Evolutionary conservation across 2,888 invertebrate species (phyloP).

Genomic region (Aelia acuminata): DNA sequence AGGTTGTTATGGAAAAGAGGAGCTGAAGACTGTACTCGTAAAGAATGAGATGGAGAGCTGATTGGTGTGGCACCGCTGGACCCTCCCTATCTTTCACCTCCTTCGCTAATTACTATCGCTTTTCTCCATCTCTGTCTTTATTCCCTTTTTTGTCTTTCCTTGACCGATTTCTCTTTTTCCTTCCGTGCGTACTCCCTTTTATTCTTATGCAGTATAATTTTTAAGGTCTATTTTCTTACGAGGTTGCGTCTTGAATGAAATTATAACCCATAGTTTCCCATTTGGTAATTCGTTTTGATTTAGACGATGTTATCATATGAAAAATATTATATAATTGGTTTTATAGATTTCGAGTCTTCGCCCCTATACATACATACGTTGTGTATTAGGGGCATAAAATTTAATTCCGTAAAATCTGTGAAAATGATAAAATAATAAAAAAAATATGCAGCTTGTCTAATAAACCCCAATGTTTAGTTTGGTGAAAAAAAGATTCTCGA

Average conservation of each 20-base stretch:
- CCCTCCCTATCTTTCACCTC: conserved; percentile 37
- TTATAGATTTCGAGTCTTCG: too few species aligned
- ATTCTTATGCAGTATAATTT: background rate
- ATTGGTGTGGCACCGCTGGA: background rate
- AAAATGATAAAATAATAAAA: too few species aligned
- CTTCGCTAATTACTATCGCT: conserved; percentile 41
- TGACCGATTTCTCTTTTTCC: conserved; percentile 21
- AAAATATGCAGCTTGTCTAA: too few species aligned
- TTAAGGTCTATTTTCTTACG: background rate
- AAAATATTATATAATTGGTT: too few species aligned
- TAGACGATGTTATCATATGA: too few species aligned
- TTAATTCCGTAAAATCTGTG: too few species aligned
- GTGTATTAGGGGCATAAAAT: too few species aligned
- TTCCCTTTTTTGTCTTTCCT: conserved; percentile 29
- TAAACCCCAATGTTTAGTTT: too few species aligned
- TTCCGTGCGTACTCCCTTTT: background rate
- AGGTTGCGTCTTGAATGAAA: background rate
- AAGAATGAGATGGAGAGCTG: background rate
- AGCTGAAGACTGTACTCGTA: background rate
- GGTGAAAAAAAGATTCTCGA: too few species aligned
- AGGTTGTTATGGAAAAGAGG: background rate
- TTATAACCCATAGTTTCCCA: too few species aligned
- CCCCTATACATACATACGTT: too few species aligned
- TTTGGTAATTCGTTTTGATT: too few species aligned
- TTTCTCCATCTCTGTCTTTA: conserved; percentile 43